A percentile compares a stretch with the other conserved stretches of the same genome.
phyloP scores from a whole-genome alignment of 2,797 vertebrate species.

The Lateolabrax maculatus region DNA sequence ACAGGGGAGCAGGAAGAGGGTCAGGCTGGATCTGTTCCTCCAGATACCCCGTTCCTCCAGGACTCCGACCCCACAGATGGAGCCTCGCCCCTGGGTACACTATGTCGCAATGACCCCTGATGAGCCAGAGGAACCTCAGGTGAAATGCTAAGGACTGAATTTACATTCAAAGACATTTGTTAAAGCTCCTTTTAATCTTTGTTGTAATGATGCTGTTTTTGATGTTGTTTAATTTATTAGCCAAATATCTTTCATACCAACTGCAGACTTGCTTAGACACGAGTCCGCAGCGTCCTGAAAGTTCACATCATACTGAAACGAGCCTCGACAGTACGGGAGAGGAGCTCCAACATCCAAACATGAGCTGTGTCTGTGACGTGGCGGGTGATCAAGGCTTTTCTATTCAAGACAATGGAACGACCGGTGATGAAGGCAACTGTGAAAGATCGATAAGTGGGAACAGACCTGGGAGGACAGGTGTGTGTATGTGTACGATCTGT shows the following conservation, averaged over 20 bases:
- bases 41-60: slow-evolving; percentile 47
- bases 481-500: slow-evolving; percentile 7
- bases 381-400: not conserved
- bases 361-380: not conserved
- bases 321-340: not conserved
- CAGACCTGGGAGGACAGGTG: slow-evolving; percentile 56
- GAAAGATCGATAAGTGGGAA: slow-evolving; percentile 67
- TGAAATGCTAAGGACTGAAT: slow-evolving; percentile 5
- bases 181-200: not conserved
- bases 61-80: slow-evolving; percentile 50
- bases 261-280: slow-evolving; percentile 5
- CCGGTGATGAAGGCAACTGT: slow-evolving; percentile 49
- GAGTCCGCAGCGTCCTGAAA: not conserved
- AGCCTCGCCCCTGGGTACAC: slow-evolving; percentile 40
- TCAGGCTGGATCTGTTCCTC: slow-evolving; percentile 56
- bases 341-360: not conserved
- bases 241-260: not conserved
- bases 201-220: not conserved
- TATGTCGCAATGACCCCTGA: slow-evolving; percentile 15
- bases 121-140: slow-evolving; percentile 40
- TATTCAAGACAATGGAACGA: not conserved
- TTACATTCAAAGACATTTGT: not conserved
- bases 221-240: not conserved
- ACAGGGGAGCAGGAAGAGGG: slow-evolving; percentile 9
- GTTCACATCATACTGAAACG: not conserved